A percentile compares a stretch with the other conserved stretches of the same genome.
phyloP scores from a whole-genome alignment of 2,888 invertebrate genomes.

The Clitarchus hookeri region DNA sequence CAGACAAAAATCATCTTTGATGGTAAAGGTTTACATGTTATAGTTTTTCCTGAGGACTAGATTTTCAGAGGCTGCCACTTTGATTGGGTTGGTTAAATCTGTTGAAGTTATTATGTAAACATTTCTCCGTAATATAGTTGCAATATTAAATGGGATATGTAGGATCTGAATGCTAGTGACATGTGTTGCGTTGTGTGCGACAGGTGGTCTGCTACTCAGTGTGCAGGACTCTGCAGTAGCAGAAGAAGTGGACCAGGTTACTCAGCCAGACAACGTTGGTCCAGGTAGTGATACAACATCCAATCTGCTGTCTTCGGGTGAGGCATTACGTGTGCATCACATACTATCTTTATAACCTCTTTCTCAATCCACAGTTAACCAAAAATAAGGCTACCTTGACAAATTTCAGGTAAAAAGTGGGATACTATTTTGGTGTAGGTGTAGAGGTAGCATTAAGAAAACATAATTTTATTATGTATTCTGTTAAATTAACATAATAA shows the following conservation, averaged over 20 bases:
- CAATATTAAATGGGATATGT: too few relatives aligned
- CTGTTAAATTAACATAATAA: too few relatives aligned
- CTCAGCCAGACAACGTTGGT: slow-evolving; percentile 56
- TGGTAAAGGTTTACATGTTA: too few relatives aligned
- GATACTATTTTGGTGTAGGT: too few relatives aligned
- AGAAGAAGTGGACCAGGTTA: slow-evolving; percentile 70
- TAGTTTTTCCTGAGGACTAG: too few relatives aligned
- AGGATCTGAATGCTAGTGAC: not conserved
- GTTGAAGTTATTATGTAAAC: too few relatives aligned
- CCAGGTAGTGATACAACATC: slow-evolving; percentile 59
- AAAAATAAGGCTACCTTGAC: not conserved
- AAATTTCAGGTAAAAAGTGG: too few relatives aligned
- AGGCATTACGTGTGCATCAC: slow-evolving; percentile 42
- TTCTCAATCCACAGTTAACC: not conserved
- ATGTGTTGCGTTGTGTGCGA: slow-evolving; percentile 4
- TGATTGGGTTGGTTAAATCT: not conserved
- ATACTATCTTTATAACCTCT: not conserved
- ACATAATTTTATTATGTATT: too few relatives aligned
- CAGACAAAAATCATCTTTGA: too few relatives aligned
- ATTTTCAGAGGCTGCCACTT: too few relatives aligned
- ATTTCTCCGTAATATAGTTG: too few relatives aligned
- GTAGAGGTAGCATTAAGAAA: too few relatives aligned
- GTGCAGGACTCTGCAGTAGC: slow-evolving; percentile 80
- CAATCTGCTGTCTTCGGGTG: slow-evolving; percentile 74
- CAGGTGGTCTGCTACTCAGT: slow-evolving; percentile 74